Percentiles rank a stretch among this genome's conserved stretches.
Evolutionary conservation across 1,140 invertebrate genomes (phyloP).

Genomic region (Zaprionus ghesquierei): DNA sequence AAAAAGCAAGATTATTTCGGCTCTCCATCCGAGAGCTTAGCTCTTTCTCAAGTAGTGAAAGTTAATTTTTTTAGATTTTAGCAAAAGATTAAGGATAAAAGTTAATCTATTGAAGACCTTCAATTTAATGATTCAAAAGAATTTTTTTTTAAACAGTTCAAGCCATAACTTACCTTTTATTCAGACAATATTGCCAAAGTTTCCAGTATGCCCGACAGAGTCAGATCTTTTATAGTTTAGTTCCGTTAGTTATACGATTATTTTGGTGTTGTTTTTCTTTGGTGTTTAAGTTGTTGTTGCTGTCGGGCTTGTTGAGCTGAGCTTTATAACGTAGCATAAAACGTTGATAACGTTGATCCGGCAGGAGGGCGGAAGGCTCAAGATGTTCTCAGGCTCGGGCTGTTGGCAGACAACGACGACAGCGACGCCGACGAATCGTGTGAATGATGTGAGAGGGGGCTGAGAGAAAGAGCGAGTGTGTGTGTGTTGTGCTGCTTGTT

Average conservation of each 20-base stretch:
- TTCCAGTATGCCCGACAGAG: constrained; percentile 7
- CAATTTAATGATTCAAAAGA: too few relatives aligned
- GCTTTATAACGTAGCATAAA: neutral
- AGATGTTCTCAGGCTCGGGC: constrained; percentile 33
- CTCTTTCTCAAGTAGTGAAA: too few relatives aligned
- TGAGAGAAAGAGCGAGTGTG: neutral
- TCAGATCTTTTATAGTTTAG: constrained; percentile 4
- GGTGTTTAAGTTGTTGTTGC: constrained; percentile 33
- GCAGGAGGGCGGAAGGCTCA: constrained; percentile 38
- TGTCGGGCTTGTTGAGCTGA: constrained; percentile 29
- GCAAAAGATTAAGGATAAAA: too few relatives aligned
- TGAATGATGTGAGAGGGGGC: constrained; percentile 32
- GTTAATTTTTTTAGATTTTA: too few relatives aligned
- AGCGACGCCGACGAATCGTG: constrained; percentile 26
- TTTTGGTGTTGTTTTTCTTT: constrained; percentile 9
- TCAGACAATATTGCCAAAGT: constrained; percentile 55
- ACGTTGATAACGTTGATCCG: constrained; percentile 22
- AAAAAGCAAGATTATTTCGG: too few relatives aligned
- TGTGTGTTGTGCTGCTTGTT: constrained; percentile 31
- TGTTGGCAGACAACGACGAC: constrained; percentile 26
- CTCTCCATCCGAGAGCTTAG: too few relatives aligned
- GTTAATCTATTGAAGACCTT: too few relatives aligned
- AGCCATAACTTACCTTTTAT: constrained; percentile 49
- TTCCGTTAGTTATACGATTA: constrained; percentile 11
- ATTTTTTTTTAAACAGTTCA: too few relatives aligned